Percentiles rank a stretch among this genome's conserved stretches.
phyloP scores from a whole-genome alignment of 2,888 invertebrate genomes.

The Gymnocheta viridis region DNA sequence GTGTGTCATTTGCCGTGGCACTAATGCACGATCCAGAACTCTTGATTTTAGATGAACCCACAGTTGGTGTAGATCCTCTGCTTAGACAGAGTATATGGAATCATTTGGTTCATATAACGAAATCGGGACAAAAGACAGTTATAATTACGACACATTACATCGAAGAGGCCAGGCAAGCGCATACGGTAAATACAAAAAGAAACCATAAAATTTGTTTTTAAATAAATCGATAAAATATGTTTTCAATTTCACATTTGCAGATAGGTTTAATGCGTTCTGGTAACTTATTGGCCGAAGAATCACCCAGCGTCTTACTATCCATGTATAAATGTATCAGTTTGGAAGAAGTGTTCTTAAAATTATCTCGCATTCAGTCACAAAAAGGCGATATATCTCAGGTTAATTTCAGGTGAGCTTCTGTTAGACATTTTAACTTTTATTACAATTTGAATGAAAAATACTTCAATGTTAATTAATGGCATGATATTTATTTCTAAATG shows the following conservation, averaged over 20 bases:
- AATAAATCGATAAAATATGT: not conserved
- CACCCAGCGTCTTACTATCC: conserved; percentile 90
- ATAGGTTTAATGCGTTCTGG: conserved; percentile 98
- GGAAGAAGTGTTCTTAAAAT: conserved; percentile 95
- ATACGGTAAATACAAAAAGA: conserved; percentile 85
- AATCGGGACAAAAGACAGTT: conserved; percentile 94
- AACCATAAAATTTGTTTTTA: not conserved
- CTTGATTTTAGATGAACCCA: conserved; percentile 95
- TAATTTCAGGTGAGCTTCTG: conserved; percentile 80
- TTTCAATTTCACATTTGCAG: conserved; percentile 82
- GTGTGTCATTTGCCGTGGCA: conserved; percentile 95
- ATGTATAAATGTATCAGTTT: conserved; percentile 92
- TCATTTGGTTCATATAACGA: conserved; percentile 94
- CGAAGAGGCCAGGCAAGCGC: conserved; percentile 95
- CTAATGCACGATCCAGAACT: conserved; percentile 96
- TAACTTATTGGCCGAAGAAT: conserved; percentile 93
- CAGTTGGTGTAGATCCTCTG: conserved; percentile 95
- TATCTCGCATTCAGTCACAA: conserved; percentile 91
- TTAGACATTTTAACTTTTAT: not conserved
- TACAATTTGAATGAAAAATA: conserved; percentile 24
- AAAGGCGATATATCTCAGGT: conserved; percentile 82
- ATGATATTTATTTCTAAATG: conserved; percentile 30
- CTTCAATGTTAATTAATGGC: conserved; percentile 15
- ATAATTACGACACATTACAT: conserved; percentile 97
- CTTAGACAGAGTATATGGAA: conserved; percentile 97